These are phyloP conservation scores for Eurystomus gularis DNA, from an alignment of 2,113 vertebrate species.

Conservation along the genomic window DNA sequence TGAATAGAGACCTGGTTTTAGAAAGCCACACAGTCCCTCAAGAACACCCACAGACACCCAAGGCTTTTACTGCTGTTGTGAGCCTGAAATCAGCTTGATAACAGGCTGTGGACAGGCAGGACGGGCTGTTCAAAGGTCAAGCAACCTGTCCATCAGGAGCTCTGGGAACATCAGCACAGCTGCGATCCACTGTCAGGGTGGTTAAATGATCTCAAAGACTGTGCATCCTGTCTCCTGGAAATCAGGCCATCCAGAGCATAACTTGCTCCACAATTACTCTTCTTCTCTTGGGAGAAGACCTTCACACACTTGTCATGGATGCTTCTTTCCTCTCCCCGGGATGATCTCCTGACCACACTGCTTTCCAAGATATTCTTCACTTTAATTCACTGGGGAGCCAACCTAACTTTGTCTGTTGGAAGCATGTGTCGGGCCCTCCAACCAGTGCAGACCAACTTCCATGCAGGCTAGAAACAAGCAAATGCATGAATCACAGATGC, in stretches of 20 bases:
- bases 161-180: background rate
- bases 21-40: background rate
- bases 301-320: fast-evolving
- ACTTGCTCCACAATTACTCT: background rate
- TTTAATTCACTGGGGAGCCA: background rate
- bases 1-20: background rate
- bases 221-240: background rate
- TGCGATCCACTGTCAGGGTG: background rate
- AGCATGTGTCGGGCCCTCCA: too few relatives aligned
- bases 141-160: background rate
- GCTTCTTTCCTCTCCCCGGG: background rate
- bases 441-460: background rate
- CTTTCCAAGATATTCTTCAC: background rate
- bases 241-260: background rate
- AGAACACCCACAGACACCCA: constrained; percentile 31
- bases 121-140: background rate
- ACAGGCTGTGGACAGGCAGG: background rate
- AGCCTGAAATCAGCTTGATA: background rate
- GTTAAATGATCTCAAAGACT: background rate
- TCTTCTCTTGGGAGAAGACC: background rate
- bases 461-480: background rate
- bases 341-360: background rate
- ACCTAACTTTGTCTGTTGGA: background rate
- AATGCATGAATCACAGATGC: fast-evolving
- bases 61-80: background rate